Evolutionary conservation across 2,797 vertebrate species (phyloP).

Genomic region (Sylvia borin): DNA sequence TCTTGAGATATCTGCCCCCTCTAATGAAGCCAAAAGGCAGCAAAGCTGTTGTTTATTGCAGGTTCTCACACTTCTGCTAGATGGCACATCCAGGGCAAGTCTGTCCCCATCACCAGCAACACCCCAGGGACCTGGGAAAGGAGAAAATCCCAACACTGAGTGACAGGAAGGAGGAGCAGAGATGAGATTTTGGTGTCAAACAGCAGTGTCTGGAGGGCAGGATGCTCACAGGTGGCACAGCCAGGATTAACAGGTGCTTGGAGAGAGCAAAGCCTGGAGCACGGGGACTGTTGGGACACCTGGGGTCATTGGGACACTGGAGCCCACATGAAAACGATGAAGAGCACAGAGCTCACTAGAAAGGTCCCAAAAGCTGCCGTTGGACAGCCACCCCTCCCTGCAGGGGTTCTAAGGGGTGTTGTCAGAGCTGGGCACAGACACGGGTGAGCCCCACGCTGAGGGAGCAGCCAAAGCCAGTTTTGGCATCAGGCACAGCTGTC

Average conservation of each 20-base stretch:
- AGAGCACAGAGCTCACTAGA: not conserved
- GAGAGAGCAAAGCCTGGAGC: not conserved
- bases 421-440: not conserved
- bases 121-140: not conserved
- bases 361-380: not conserved
- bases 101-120: not conserved
- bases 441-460: not conserved
- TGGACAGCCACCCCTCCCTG: not conserved
- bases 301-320: not conserved
- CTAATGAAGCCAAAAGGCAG: not conserved
- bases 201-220: not conserved
- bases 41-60: not conserved
- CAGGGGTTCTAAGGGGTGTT: accelerated
- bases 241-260: not conserved
- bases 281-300: not conserved
- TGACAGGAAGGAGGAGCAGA: not conserved
- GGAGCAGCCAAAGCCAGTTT: not conserved
- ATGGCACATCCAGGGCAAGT: not conserved
- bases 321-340: not conserved
- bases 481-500: not conserved
- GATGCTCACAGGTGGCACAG: not conserved
- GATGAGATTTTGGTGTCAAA: not conserved
- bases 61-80: not conserved
- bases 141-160: accelerated
- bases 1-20: not conserved